Conservation (phyloP, 37 sponge, comb jelly and placozoan species). For the Spongilla lacustris region DNA sequence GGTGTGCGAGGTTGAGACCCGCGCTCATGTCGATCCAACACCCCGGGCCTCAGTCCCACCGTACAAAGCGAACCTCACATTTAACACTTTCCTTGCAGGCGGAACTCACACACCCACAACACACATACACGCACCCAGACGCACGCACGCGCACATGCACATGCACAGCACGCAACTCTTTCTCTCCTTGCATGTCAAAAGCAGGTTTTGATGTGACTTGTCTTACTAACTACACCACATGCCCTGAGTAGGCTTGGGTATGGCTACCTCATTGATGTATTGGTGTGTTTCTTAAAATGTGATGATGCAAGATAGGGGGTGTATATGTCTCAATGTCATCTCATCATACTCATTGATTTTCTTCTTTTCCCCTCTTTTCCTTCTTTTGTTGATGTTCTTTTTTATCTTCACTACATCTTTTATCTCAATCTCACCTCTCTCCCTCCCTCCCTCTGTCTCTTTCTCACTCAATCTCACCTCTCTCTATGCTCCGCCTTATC, state of each 20-base stretch:
- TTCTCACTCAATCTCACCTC: not conserved
- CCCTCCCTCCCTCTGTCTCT: conserved; percentile 4
- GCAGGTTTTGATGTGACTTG: conserved; percentile 8
- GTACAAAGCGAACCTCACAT: not conserved
- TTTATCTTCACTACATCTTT: conserved; percentile 2
- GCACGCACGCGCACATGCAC: conserved; percentile 20
- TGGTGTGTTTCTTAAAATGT: not conserved
- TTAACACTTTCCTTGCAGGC: not conserved
- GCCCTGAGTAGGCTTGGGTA: not conserved
- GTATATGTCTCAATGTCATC: not conserved
- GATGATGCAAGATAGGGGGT: not conserved
- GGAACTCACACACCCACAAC: conserved; percentile 1
- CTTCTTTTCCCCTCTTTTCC: not conserved
- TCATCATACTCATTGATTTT: not conserved
- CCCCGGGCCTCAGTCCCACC: not conserved
- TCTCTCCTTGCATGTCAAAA: conserved; percentile 9
- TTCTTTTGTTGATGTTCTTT: not conserved
- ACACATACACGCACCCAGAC: conserved; percentile 10
- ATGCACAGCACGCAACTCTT: not conserved
- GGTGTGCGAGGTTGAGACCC: conserved; percentile 3
- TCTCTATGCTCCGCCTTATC: not conserved
- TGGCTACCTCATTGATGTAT: not conserved
- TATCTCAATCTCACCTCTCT: not conserved
- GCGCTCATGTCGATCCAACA: conserved; percentile 2
- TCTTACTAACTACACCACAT: not conserved